phyloP scores from a whole-genome alignment of 2,113 vertebrate species.

The Ovis canadensis region DNA sequence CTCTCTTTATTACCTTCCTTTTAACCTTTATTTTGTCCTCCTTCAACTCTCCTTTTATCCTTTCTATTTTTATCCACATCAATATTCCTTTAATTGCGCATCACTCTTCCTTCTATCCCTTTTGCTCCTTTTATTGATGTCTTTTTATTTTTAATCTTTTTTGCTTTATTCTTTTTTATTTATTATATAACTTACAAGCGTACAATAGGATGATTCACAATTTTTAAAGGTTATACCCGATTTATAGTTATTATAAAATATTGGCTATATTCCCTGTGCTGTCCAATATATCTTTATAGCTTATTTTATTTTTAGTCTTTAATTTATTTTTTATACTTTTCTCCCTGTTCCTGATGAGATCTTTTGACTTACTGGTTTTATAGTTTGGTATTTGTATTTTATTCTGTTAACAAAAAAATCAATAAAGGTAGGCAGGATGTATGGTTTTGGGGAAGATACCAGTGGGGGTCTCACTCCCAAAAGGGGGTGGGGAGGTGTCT shows the following conservation, averaged over 20 bases:
- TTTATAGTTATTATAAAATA: neutral
- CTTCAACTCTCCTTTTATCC: neutral
- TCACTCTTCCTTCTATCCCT: neutral
- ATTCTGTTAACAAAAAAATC: conserved; percentile 12
- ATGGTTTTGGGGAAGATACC: neutral
- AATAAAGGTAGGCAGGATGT: neutral
- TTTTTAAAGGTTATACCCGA: neutral
- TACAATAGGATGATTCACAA: neutral
- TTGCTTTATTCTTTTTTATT: neutral
- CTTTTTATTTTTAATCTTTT: conserved; percentile 22
- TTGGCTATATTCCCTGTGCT: neutral
- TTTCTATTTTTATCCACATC: conserved; percentile 36
- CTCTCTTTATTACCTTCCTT: conserved; percentile 27
- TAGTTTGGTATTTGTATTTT: neutral
- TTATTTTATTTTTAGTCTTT: neutral
- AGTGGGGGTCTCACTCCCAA: neutral
- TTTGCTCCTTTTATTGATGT: conserved; percentile 18
- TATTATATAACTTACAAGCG: neutral
- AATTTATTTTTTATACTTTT: neutral
- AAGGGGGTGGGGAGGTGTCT: neutral
- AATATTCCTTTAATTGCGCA: conserved; percentile 3
- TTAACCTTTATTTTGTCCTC: conserved; percentile 41
- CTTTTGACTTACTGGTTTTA: neutral
- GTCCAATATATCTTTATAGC: neutral
- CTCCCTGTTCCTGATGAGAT: neutral